Percentiles rank a stretch among this genome's conserved stretches.
These are phyloP conservation scores for Nesidiocoris tenuis DNA, from an alignment of 2,888 invertebrate species.

Conservation along the genomic window DNA sequence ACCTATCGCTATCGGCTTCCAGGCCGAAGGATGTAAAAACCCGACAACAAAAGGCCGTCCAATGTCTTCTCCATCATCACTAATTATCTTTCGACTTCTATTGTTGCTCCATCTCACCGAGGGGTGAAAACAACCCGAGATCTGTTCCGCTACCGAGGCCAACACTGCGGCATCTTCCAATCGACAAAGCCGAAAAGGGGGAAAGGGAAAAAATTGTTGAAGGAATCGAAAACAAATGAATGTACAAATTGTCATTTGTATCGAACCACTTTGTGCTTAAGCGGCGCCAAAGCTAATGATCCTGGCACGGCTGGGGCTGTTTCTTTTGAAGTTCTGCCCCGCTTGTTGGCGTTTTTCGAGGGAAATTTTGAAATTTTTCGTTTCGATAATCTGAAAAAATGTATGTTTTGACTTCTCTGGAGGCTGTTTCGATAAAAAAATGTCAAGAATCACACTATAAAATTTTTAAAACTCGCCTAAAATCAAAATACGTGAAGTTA, in stretches of 20 bases:
- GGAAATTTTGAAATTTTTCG: too few relatives aligned
- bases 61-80: slow-evolving; percentile 31
- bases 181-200: not conserved
- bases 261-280: slow-evolving; percentile 19
- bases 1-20: not conserved
- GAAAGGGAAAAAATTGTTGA: slow-evolving; percentile 22
- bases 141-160: slow-evolving; percentile 37
- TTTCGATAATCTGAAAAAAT: too few relatives aligned
- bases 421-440: too few relatives aligned
- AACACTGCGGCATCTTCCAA: slow-evolving; percentile 15
- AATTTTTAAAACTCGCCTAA: too few relatives aligned
- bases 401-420: too few relatives aligned
- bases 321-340: too few relatives aligned
- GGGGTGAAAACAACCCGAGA: slow-evolving; percentile 41
- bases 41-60: slow-evolving; percentile 13
- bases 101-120: slow-evolving; percentile 20
- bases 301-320: too few relatives aligned
- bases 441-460: too few relatives aligned
- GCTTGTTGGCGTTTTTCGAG: too few relatives aligned
- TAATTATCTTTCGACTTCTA: slow-evolving; percentile 33
- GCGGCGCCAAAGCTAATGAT: slow-evolving; percentile 37
- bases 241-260: slow-evolving; percentile 33
- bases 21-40: slow-evolving; percentile 13
- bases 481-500: too few relatives aligned
- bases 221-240: slow-evolving; percentile 35